These are phyloP conservation scores for Lycia hirtaria DNA, from an alignment of 2,888 invertebrate genomes.

Conservation along the genomic window DNA sequence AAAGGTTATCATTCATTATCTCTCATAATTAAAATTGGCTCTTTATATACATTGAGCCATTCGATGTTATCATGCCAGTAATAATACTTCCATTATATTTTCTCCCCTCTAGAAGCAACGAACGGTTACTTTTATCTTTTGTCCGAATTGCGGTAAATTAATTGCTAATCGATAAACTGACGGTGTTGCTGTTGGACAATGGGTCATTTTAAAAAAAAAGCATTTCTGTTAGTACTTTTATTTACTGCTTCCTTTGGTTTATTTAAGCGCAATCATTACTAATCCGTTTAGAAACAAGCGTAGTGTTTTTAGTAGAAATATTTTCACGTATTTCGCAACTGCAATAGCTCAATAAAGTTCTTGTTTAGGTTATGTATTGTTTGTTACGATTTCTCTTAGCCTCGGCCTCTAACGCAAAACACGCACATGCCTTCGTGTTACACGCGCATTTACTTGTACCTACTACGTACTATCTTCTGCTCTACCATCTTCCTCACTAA, in stretches of 20 bases:
- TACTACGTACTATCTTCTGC: conserved; percentile 11
- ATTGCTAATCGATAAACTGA: conserved; percentile 38
- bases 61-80: conserved; percentile 26
- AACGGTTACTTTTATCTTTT: conserved; percentile 38
- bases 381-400: conserved; percentile 77
- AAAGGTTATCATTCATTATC: conserved; percentile 15
- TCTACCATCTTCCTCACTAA: conserved; percentile 6
- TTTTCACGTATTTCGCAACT: conserved; percentile 26
- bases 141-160: conserved; percentile 40
- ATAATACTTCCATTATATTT: conserved; percentile 34
- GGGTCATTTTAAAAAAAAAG: conserved; percentile 19
- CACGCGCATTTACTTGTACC: conserved; percentile 45
- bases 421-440: conserved; percentile 57
- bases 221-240: background rate
- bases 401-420: conserved; percentile 71
- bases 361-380: conserved; percentile 43
- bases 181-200: conserved; percentile 27
- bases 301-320: conserved; percentile 3
- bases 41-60: conserved; percentile 21
- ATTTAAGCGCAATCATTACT: background rate
- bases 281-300: background rate
- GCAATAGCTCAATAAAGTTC: conserved; percentile 38
- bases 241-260: background rate
- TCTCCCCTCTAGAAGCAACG: conserved; percentile 27
- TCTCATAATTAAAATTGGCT: conserved; percentile 27